phyloP scores from a whole-genome alignment of 1,140 invertebrate genomes.

The Zeugodacus cucurbitae region DNA sequence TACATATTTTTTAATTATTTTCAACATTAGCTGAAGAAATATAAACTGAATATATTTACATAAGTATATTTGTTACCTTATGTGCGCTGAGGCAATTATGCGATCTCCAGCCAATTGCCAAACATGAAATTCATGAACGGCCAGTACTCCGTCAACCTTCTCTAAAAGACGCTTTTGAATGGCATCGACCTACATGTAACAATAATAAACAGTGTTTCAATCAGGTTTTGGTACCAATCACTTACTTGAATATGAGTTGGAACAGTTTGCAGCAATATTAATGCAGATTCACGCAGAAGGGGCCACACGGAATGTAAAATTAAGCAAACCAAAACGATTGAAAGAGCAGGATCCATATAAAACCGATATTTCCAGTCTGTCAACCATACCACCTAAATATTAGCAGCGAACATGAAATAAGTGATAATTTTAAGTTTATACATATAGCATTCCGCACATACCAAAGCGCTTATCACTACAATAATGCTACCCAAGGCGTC shows the following conservation, averaged over 20 bases:
- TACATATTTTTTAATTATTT: neutral
- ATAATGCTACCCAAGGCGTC: constrained; percentile 97
- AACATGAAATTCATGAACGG: constrained; percentile 94
- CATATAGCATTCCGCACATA: constrained; percentile 50
- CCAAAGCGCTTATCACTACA: constrained; percentile 91
- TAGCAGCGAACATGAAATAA: neutral
- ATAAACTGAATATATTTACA: neutral
- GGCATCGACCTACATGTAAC: constrained; percentile 75
- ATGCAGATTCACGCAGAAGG: constrained; percentile 84
- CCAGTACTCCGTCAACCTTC: constrained; percentile 89
- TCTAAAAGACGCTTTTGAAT: constrained; percentile 86
- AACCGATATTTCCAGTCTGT: constrained; percentile 84
- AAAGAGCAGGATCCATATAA: constrained; percentile 95
- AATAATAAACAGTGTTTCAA: constrained; percentile 39
- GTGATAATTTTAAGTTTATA: neutral
- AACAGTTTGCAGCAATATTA: constrained; percentile 91
- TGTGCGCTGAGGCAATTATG: constrained; percentile 93
- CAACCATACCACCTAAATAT: constrained; percentile 78
- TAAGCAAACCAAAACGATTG: constrained; percentile 82
- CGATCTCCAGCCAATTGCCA: constrained; percentile 93
- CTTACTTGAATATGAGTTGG: constrained; percentile 88
- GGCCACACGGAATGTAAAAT: constrained; percentile 89
- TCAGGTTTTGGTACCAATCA: neutral
- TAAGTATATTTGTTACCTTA: constrained; percentile 70
- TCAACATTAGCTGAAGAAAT: too few species aligned